Evolutionary conservation across 1,140 invertebrate species (phyloP), one percentile per base, ranked within the genome.

Genomic region (Meloidogyne chitwoodi): DNA sequence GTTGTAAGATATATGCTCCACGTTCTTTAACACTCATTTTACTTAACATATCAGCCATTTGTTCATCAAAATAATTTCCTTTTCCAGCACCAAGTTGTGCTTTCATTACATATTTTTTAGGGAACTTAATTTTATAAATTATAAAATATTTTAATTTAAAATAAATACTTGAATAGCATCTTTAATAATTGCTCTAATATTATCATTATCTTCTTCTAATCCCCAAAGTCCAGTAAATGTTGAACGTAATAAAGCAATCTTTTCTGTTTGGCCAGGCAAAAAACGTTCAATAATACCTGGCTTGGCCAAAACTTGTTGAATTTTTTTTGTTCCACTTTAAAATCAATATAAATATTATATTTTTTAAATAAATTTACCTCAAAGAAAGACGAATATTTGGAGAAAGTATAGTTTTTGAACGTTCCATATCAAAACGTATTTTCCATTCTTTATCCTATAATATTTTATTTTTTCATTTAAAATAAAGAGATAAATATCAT

Each of bases 1-100:
- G 94, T 96, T 98, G 98, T 10, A 98, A 89, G 84, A 98, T 97
- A 90, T 93, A 97, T 1, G 92, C 93, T 27, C 91, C 91, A 62
- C 94, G 89, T 87, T 96, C 93, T 69, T 89, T 83, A 82, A 91
- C 85, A 77, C 90, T 89, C 84, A 93, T 91, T 38, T 88, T 87
- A 76, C 89, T 81, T 26, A 97, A 88, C 10, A 90, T 90, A 22
- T 90, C 88, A 66, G 75, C 69, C 65, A 98, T 91, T 62, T 96
- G 92, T 0, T 91, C 89, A 1, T 92, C 94, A 88, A 96, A 99
- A 95, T 24, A 87, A 88, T 99, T 98, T 88, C 98, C 94, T 5
- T 89, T 90, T 87, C 79, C 74, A 71, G 82, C 82, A 90, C 99
- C 96, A 67, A 96, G 90, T 88, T 99, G 95, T 1, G 96, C 96